Base-by-base conservation (phyloP, 2,797 vertebrate genomes). In the Chaunax sp. region DNA sequence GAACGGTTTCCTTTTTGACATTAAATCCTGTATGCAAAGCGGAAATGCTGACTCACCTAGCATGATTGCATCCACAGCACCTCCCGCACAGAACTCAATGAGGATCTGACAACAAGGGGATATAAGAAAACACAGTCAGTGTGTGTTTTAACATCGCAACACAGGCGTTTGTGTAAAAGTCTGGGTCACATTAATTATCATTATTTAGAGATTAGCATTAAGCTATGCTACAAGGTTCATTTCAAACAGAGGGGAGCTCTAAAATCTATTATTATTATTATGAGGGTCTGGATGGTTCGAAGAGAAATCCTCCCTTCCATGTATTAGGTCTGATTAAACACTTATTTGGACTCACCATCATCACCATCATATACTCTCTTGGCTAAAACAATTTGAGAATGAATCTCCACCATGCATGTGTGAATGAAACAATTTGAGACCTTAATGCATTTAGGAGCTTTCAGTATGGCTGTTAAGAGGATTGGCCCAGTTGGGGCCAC, bases 51-150 rank as follows among this genome's bases (percentile, higher is more conserved):
- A 94, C 93, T 96, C 94, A 97, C 98, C 98, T 88, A 99, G 90
- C 97, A 99, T 99, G 80, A 99, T 96, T 78, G 97, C 97, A 90
- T 99, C 98, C 57, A 99, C 97, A 38, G 98, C 98, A 85, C 98
- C 98, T 72, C 98, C 98, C 9, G 96, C 97, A 93, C 98, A 99
- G 89, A 99, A 99, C 93, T 99, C 98, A 62, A 99, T 99, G 77
- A 99, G 94, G 83, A 99, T 99, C 98, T 99, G 92, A n/a, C n/a
- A n/a, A n/a, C 14, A 85, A 69, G n/a, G n/a, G n/a, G n/a, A n/a
- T n/a, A n/a, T n/a, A n/a, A 85, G 77, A 86, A 66, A 76, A 56
- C 18, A n/a, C n/a, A n/a, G 20, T 50, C 43, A 63, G 0, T 20
- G 3, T 61, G 14, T 51, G 64, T 53, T 47, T 38, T 2, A 55